These are phyloP conservation scores for Halyomorpha halys DNA, from an alignment of 1,140 invertebrate genomes.

Conservation along the genomic window DNA sequence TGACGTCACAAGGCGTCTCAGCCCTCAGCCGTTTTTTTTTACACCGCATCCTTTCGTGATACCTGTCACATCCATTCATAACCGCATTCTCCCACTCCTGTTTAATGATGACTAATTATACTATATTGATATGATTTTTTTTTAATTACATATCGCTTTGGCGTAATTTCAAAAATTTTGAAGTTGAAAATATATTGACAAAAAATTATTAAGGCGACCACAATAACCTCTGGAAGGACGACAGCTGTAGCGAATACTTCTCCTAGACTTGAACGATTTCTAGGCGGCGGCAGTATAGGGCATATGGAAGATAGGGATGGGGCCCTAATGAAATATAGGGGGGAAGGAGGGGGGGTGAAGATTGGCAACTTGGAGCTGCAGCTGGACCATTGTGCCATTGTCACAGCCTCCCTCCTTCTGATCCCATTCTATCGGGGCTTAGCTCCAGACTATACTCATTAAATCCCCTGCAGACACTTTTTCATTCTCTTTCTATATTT, in stretches of 20 bases:
- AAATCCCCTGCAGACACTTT: constrained; percentile 12
- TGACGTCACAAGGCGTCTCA: no score
- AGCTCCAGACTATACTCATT: constrained; percentile 15
- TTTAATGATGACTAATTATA: no score
- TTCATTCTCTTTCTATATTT: constrained; percentile 4
- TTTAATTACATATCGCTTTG: no score
- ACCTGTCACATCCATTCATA: no score
- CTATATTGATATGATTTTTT: no score
- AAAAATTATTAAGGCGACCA: neutral
- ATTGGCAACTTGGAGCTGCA: constrained; percentile 15
- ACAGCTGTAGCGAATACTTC: neutral
- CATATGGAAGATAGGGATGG: constrained; percentile 7
- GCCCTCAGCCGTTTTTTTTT: no score
- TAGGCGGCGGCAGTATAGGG: neutral
- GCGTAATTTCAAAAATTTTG: no score
- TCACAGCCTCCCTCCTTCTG: constrained; percentile 14
- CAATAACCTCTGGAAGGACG: neutral
- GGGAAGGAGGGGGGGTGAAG: constrained; percentile 6
- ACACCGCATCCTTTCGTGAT: no score
- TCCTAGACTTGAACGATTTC: no score
- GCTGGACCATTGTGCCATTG: constrained; percentile 12
- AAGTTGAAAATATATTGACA: no score
- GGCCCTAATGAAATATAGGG: constrained; percentile 1
- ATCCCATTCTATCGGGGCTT: constrained; percentile 12
- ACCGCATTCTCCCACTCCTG: no score